Evolutionary conservation across 64 coral and sea anemone species (phyloP), one percentile per base, ranked within the genome.

Genomic region (Catalaphyllia jardinei): DNA sequence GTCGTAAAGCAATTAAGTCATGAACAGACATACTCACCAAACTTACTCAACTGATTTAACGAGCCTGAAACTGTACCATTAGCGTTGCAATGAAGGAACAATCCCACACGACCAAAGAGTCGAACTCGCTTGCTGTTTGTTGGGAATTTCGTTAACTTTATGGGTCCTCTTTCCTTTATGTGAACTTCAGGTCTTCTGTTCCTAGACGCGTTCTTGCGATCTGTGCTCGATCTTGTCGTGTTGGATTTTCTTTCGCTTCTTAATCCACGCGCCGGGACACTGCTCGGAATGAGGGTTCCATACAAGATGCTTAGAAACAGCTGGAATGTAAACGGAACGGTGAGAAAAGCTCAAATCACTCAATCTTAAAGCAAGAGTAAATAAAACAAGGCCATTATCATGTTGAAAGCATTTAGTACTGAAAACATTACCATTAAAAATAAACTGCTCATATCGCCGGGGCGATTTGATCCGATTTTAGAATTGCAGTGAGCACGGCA

Each of bases 11-110:
- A 39, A 75, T 75, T 75, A 39, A 0, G 20, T 65, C 19, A 18
- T 7, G 62, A 65, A 7, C 1, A 22, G 17, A 65, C 14, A 62
- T 9, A 65, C 81, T 85, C 33, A 85, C 81, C 81, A 71, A 49
- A 71, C 64, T 13, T 11, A 52, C 81, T 85, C 10, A 62, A 5
- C 46, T 35, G 86, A 52, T 77, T 88, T 28, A 92, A 75, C 16
- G 59, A 67, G 0, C 90, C 83, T 18, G 90, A 92, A 52, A 92
- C 29, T n/a, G 82, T 92, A 54, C 90, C 90, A 87, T 92, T 92
- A 0, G 2, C n/a, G 60, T 87, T 62, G n/a, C 86, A 77, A 1
- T 84, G 50, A 17, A 92, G 61, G 33, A 92, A 92, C 14, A 65
- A 67, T 0, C 90, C 90, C n/a, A 92, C 83, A 18, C 90, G 90